Evolutionary conservation across 2,797 vertebrate genomes (phyloP), one percentile per base, ranked within the genome.

Genomic region (Gallinago stenura): DNA sequence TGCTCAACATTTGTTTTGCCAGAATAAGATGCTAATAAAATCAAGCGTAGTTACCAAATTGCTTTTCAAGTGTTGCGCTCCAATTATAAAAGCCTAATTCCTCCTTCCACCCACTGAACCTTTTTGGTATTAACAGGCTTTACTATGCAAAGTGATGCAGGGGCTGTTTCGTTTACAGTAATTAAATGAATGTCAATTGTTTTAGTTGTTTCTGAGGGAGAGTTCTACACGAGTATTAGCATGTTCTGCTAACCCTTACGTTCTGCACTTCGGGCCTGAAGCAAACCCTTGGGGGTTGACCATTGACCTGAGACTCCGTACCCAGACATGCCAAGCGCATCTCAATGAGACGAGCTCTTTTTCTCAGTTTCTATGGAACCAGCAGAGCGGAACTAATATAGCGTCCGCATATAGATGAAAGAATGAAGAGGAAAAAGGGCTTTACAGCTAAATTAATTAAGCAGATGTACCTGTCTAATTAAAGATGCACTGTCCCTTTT

Each of bases 401-500:
- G 97, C 95, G 78, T 91, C 97, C 81, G 97, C 96, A 97, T 97
- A 97, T 82, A 98, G 98, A 98, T 97, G 96, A 89, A 97, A 97
- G 96, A 90, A 93, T 89, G 86, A 95, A 93, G 93, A 95, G 90
- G 96, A 95, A 96, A 98, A 98, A 98, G 97, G 94, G 98, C 98
- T 99, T 98, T 98, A 98, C 97, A 98, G 98, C 98, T 98, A 98
- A 98, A 98, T 99, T 99, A 99, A 99, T 99, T 99, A 99, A 98
- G 98, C 98, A 97, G 97, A 97, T 98, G 98, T 97, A 97, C 97
- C 97, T 97, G 95, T 96, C 97, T 97, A 97, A 97, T 98, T 97
- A 97, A 97, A 96, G 95, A 97, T 93, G 92, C 87, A 14, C 90
- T 64, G 92, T 94, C 90, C 95, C 95, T 95, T 96, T 96, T 97